Conservation (phyloP, 2,797 vertebrate genomes). For the Anguilla pacifica region DNA sequence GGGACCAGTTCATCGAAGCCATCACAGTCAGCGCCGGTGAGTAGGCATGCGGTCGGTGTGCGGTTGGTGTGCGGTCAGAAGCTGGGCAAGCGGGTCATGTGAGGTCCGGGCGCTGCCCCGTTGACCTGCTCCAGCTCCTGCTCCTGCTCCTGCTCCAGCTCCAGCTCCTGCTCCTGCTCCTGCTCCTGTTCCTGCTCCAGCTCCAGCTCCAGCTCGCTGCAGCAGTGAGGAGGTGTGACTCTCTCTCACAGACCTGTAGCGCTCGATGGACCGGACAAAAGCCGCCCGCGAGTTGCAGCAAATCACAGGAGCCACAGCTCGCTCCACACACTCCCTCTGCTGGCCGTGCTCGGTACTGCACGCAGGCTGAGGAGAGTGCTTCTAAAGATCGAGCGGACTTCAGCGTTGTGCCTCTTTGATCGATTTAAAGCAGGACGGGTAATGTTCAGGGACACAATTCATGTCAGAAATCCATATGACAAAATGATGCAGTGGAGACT, state of each 20-base stretch:
- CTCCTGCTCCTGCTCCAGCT: not conserved
- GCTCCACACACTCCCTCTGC: slow-evolving; percentile 23
- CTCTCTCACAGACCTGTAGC: not conserved
- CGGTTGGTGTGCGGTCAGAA: not conserved
- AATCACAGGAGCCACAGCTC: not conserved
- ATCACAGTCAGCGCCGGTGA: slow-evolving; percentile 98
- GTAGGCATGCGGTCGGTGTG: slow-evolving; percentile 38
- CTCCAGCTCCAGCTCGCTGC: not conserved
- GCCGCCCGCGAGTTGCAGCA: not conserved
- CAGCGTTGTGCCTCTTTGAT: not conserved
- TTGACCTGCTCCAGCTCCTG: no score
- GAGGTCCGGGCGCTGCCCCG: not conserved
- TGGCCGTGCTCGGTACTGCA: slow-evolving; percentile 2
- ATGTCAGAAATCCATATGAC: not conserved
- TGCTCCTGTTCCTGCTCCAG: not conserved
- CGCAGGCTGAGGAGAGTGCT: not conserved
- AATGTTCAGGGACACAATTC: not conserved
- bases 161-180: not conserved
- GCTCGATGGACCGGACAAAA: not conserved
- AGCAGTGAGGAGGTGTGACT: not conserved
- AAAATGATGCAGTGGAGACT: not conserved
- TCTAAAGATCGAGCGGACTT: not conserved
- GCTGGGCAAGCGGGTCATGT: slow-evolving; percentile 11
- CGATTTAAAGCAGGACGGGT: not conserved
- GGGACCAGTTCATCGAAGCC: slow-evolving; percentile 98